Percentiles rank a stretch among this genome's conserved stretches.
Evolutionary conservation across 2,113 vertebrate genomes (phyloP).

Genomic region (human): GRCh38 chr1:66579501-66580000

Average conservation of each 20-base stretch:
- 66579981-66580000: not conserved
- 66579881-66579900: not conserved
- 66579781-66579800: not conserved
- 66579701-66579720: not conserved
- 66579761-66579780: not conserved
- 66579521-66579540: not conserved
- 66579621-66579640: not conserved
- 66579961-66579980: not conserved
- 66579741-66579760: not conserved
- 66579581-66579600: not conserved
- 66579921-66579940: not conserved
- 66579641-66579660: not conserved
- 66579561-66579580: not conserved
- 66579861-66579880: not conserved
- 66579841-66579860: not conserved
- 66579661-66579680: not conserved
- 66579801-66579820: not conserved
- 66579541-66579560: not conserved
- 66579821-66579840: not conserved
- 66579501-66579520: not conserved
- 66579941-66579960: not conserved
- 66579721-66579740: not conserved
- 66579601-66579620: not conserved
- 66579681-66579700: not conserved
- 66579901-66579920: not conserved